A percentile compares a stretch with the other conserved stretches of the same genome.
Evolutionary conservation across 2,113 vertebrate genomes (phyloP).

Genomic region (Hemiscyllium ocellatum): DNA sequence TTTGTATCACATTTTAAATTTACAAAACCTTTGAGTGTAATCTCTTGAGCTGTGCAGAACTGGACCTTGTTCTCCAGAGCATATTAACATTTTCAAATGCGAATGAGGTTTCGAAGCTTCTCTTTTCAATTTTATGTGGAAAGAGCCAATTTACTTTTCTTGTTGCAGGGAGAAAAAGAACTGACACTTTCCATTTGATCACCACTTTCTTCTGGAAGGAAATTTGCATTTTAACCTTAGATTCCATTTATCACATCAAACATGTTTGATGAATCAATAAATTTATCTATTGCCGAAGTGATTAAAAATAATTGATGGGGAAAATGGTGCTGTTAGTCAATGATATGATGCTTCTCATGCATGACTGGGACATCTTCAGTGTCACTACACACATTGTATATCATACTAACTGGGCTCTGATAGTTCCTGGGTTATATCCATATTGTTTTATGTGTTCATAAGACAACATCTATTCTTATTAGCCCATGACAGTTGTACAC

Average conservation of each 20-base stretch:
- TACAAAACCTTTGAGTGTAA: not conserved
- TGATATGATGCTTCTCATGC: not conserved
- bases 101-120: not conserved
- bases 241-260: slow-evolving; percentile 13
- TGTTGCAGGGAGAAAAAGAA: not conserved
- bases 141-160: not conserved
- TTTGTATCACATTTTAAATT: slow-evolving; percentile 9
- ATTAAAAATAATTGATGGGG: slow-evolving; percentile 28
- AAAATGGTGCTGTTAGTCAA: not conserved
- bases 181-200: not conserved
- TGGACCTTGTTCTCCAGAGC: slow-evolving; percentile 6
- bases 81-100: not conserved
- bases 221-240: slow-evolving; percentile 2
- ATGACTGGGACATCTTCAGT: not conserved
- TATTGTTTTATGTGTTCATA: not conserved
- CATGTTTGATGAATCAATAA: slow-evolving; percentile 31
- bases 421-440: not conserved
- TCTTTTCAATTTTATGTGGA: not conserved
- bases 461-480: not conserved
- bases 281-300: slow-evolving; percentile 18
- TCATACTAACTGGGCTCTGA: not conserved
- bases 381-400: not conserved
- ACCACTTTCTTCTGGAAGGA: not conserved
- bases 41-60: not conserved
- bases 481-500: not conserved